Conservation (phyloP, 2,113 vertebrate species). For the Indicator maculatus region DNA sequence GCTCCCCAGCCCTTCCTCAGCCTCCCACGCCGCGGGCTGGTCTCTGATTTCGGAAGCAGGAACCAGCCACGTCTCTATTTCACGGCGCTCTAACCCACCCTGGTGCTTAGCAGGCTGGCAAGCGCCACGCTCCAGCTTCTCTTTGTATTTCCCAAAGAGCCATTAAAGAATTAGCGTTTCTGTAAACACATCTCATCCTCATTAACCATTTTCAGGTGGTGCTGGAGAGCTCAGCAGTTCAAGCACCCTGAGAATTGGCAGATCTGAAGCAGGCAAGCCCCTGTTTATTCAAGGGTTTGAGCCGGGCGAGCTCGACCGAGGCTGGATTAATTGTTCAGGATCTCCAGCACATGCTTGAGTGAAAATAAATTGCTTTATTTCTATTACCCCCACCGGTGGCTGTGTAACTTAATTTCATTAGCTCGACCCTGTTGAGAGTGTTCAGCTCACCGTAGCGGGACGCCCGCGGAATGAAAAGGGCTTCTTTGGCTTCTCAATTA, state of each 20-base stretch:
- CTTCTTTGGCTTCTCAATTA: conserved; percentile 95
- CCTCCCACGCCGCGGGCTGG: not conserved
- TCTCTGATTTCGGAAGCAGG: accelerated
- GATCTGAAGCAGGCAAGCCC: conserved; percentile 61
- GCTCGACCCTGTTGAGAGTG: conserved; percentile 94
- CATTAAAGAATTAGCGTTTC: conserved; percentile 42
- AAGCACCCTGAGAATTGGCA: conserved; percentile 52
- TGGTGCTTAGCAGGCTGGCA: not conserved
- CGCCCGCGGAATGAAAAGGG: conserved; percentile 97
- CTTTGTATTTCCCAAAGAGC: not conserved
- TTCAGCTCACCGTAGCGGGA: conserved; percentile 92
- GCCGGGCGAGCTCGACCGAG: not conserved
- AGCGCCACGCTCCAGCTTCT: not conserved
- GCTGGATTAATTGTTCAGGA: conserved; percentile 91
- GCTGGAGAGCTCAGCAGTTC: conserved; percentile 18
- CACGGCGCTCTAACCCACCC: not conserved
- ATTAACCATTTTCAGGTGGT: conserved; percentile 1
- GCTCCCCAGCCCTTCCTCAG: not conserved
- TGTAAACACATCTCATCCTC: not conserved
- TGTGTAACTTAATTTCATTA: conserved; percentile 99
- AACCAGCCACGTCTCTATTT: conserved; percentile 23
- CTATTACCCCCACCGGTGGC: conserved; percentile 85
- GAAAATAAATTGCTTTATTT: conserved; percentile 99
- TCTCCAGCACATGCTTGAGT: conserved; percentile 94
- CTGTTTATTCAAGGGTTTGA: conserved; percentile 40